Evolutionary conservation across 2,888 invertebrate species (phyloP).

Genomic region (Tetragonisca angustula): DNA sequence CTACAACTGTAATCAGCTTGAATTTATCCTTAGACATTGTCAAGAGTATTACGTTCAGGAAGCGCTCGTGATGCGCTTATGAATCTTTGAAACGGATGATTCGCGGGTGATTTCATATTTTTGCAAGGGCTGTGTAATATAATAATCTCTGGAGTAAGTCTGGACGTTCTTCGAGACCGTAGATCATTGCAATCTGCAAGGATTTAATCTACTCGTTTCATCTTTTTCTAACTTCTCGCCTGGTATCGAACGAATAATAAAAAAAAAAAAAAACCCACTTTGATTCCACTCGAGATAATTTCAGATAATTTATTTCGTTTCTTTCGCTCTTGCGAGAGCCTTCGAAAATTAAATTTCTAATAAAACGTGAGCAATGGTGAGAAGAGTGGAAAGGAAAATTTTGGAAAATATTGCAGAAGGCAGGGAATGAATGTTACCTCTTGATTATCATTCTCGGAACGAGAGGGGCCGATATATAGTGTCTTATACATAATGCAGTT

Average conservation of each 20-base stretch:
- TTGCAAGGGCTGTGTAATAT: background rate
- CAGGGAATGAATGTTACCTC: background rate
- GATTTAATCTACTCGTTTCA: no score
- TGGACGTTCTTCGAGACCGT: no score
- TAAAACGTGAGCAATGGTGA: background rate
- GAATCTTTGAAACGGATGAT: background rate
- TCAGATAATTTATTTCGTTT: no score
- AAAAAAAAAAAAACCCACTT: no score
- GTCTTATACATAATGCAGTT: constrained; percentile 1
- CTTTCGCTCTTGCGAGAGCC: no score
- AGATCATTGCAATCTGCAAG: no score
- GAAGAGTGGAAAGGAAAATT: background rate
- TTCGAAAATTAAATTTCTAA: background rate
- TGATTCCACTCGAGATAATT: no score
- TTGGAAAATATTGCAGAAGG: background rate
- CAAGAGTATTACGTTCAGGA: background rate
- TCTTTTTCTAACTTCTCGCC: no score
- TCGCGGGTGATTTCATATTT: background rate
- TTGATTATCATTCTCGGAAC: background rate
- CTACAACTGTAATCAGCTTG: background rate
- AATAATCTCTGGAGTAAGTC: no score
- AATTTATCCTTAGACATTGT: background rate
- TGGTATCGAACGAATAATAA: no score
- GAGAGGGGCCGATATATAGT: background rate
- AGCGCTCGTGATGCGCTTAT: background rate